These are phyloP conservation scores for Cirrhinus mrigala DNA, from an alignment of 2,797 vertebrate species.

Conservation along the genomic window DNA sequence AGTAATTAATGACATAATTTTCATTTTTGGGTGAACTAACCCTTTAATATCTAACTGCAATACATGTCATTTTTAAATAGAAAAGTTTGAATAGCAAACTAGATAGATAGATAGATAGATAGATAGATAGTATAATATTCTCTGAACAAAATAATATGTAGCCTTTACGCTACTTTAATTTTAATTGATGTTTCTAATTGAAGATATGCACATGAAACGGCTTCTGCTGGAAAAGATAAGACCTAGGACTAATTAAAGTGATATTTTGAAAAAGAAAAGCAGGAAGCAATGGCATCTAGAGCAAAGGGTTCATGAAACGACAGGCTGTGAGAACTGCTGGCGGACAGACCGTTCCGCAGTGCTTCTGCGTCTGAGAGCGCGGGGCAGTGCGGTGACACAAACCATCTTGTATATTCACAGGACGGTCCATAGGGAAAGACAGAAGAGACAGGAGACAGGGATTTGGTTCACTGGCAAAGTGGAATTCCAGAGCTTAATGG, in stretches of 20 bases:
- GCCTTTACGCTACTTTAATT: not conserved
- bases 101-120: not conserved
- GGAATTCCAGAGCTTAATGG: conserved; percentile 63
- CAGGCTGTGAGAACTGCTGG: conserved; percentile 15
- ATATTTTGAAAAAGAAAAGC: conserved; percentile 32
- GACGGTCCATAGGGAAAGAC: conserved; percentile 55
- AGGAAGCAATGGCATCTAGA: conserved; percentile 22
- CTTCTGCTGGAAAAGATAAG: conserved; percentile 27
- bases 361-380: conserved; percentile 20
- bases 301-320: conserved; percentile 26
- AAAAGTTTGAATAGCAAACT: not conserved
- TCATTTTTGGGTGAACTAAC: no score
- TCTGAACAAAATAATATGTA: not conserved
- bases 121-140: not conserved
- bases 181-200: conserved; percentile 4
- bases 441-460: conserved; percentile 56
- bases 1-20: no score
- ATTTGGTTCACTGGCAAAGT: conserved; percentile 62
- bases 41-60: not conserved
- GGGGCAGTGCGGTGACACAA: conserved; percentile 46
- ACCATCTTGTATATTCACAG: conserved; percentile 55
- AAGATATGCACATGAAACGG: not conserved
- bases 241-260: conserved; percentile 24
- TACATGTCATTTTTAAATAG: not conserved
- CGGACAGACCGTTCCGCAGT: not conserved